These are phyloP conservation scores for Trachops cirrhosus DNA, from an alignment of 2,797 vertebrate species.

Conservation along the genomic window DNA sequence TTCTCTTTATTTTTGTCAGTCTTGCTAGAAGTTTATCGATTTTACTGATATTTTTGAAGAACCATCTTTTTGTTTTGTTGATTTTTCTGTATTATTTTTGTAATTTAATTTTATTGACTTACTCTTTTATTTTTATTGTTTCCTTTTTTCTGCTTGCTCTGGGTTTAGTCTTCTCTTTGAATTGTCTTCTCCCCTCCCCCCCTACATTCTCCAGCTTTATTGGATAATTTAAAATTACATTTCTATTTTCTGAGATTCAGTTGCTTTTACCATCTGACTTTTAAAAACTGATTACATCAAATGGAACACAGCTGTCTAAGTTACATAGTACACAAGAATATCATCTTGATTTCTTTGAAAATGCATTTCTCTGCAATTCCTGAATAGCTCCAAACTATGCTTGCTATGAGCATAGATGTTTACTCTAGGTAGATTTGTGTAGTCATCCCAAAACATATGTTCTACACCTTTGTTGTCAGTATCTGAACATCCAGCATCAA, in stretches of 20 bases:
- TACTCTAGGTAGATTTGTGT: constrained; percentile 85
- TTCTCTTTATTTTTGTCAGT: not conserved
- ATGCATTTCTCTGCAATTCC: constrained; percentile 92
- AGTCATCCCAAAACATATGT: constrained; percentile 86
- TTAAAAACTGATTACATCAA: constrained; percentile 99
- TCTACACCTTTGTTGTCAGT: constrained; percentile 83
- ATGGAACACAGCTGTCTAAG: constrained; percentile 99
- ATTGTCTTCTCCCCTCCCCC: constrained; percentile 78
- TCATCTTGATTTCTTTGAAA: constrained; percentile 99
- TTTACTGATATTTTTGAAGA: not conserved
- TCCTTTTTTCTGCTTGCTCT: too few relatives aligned
- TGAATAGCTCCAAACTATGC: constrained; percentile 95
- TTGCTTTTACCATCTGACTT: constrained; percentile 98
- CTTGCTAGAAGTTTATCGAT: not conserved
- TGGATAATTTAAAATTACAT: constrained; percentile 99
- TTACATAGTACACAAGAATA: constrained; percentile 99
- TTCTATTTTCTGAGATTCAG: constrained; percentile 99
- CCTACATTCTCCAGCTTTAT: constrained; percentile 99
- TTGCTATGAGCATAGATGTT: constrained; percentile 83
- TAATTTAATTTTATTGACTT: not conserved
- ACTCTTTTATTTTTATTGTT: not conserved
- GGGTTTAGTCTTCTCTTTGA: not conserved
- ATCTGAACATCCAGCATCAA: constrained; percentile 78
- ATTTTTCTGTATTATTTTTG: not conserved
- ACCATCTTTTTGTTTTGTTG: not conserved